A percentile compares a stretch with the other conserved stretches of the same genome.
These are phyloP conservation scores for Actinopyga echinites DNA, from an alignment of 53 echinoderm and acorn worm species.

Conservation along the genomic window DNA sequence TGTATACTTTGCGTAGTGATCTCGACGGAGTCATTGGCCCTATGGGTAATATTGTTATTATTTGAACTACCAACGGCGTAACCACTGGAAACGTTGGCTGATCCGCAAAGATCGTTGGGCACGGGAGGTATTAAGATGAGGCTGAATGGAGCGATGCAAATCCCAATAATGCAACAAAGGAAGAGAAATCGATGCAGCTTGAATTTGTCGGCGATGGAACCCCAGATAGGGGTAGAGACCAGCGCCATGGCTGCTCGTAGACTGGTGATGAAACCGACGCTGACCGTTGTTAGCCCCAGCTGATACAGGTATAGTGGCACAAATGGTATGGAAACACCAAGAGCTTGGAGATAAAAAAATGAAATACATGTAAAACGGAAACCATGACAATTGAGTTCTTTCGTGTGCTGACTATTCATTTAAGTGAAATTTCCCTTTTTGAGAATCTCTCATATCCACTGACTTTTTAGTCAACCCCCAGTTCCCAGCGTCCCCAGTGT, in stretches of 20 bases:
- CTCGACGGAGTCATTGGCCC: too few relatives aligned
- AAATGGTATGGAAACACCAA: neutral
- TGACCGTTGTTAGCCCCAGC: neutral
- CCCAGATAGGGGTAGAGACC: constrained; percentile 3
- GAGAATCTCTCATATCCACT: too few relatives aligned
- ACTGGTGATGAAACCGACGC: neutral
- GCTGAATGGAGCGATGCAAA: neutral
- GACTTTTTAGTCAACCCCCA: too few relatives aligned
- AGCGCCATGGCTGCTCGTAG: constrained; percentile 5
- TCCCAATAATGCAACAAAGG: neutral
- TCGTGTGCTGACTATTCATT: too few relatives aligned
- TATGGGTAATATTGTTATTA: too few relatives aligned
- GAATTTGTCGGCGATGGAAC: neutral
- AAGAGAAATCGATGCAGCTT: neutral
- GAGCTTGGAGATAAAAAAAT: neutral
- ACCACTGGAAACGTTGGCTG: too few relatives aligned
- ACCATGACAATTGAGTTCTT: too few relatives aligned
- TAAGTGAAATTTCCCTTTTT: too few relatives aligned
- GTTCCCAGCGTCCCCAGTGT: too few relatives aligned
- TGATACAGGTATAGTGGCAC: constrained; percentile 7
- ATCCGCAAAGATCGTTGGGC: neutral
- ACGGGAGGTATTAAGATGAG: neutral
- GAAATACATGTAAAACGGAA: too few relatives aligned
- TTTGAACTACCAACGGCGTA: too few relatives aligned
- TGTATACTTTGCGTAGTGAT: too few relatives aligned